Conservation (phyloP, 2,888 invertebrate genomes). For the Mactromeris polynyma region DNA sequence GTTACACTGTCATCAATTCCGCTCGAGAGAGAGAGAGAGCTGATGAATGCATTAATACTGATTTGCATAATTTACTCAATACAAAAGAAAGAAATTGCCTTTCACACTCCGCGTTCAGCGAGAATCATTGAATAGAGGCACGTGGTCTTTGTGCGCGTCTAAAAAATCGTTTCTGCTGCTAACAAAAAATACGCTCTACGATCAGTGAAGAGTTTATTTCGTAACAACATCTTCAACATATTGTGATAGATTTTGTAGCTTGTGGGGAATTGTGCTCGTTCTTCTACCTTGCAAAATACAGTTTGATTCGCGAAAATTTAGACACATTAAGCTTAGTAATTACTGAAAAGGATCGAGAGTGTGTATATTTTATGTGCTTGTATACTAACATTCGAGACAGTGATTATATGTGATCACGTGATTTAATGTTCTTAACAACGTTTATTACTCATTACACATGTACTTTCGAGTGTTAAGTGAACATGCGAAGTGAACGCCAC, state of each 20-base stretch:
- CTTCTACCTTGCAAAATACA: neutral
- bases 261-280: neutral
- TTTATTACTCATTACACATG: neutral
- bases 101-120: neutral
- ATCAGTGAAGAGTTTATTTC: neutral
- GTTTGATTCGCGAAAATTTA: neutral
- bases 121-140: neutral
- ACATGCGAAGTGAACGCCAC: neutral
- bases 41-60: neutral
- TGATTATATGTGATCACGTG: neutral
- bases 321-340: neutral
- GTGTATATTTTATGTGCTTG: neutral
- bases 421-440: neutral
- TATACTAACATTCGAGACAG: neutral
- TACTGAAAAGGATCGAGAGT: neutral
- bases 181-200: neutral
- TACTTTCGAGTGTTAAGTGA: neutral
- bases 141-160: neutral
- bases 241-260: neutral
- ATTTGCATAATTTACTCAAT: slow-evolving; percentile 8
- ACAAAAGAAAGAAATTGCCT: neutral
- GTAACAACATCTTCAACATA: neutral
- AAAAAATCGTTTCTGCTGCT: neutral
- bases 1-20: too few species aligned
- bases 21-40: too few species aligned